phyloP scores from a whole-genome alignment of 2,113 vertebrate species.

The Saguinus midas region DNA sequence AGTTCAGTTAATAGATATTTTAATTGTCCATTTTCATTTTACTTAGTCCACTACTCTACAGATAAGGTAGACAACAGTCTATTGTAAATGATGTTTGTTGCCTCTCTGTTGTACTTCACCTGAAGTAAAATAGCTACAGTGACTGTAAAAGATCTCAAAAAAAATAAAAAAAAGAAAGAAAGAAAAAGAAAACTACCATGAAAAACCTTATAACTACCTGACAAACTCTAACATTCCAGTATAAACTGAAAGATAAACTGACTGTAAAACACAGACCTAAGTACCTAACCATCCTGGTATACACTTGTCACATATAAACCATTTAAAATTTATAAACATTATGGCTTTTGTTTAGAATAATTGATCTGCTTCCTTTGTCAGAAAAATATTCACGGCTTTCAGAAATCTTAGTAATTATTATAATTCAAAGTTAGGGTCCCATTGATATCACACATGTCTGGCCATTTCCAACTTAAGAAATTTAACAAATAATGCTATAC shows the following conservation, averaged over 20 bases:
- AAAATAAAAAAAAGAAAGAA: background rate
- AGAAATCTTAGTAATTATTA: background rate
- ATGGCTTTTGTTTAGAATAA: background rate
- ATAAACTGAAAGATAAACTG: background rate
- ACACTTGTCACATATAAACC: background rate
- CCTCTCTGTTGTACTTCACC: background rate
- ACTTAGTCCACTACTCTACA: background rate
- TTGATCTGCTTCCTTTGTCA: background rate
- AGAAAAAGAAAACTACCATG: background rate
- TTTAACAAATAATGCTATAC: background rate
- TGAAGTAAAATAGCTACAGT: background rate
- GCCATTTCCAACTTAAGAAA: background rate
- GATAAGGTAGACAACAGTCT: background rate
- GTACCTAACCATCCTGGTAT: background rate
- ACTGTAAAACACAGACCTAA: background rate
- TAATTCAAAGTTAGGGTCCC: background rate
- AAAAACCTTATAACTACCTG: background rate
- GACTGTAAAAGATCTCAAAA: background rate
- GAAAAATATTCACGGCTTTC: background rate
- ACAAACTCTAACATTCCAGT: background rate
- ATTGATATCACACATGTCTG: background rate
- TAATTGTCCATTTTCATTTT: background rate
- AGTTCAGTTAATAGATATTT: background rate
- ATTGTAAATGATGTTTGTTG: background rate
- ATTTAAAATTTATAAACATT: background rate